Percentiles rank a stretch among this genome's conserved stretches.
Evolutionary conservation across 1,140 invertebrate species (phyloP).

Genomic region (Hypothenemus hampei): DNA sequence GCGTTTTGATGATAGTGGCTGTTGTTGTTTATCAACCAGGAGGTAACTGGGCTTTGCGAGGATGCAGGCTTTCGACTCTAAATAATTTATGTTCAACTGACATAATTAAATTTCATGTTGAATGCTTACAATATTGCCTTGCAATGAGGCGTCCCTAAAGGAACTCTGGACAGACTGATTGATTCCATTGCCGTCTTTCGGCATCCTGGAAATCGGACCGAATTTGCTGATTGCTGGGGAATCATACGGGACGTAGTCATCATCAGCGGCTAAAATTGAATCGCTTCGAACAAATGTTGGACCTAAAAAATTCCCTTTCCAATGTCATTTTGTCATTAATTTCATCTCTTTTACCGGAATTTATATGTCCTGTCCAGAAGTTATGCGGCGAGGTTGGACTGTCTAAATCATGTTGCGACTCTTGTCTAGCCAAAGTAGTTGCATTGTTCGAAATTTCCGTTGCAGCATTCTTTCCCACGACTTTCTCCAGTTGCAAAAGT

Average conservation of each 20-base stretch:
- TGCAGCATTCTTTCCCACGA: conserved; percentile 53
- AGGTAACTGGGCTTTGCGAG: conserved; percentile 51
- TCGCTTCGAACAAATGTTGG: conserved; percentile 59
- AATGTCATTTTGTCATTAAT: background rate
- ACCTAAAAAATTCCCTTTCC: conserved; percentile 24
- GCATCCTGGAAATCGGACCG: conserved; percentile 72
- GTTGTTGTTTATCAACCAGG: conserved; percentile 50
- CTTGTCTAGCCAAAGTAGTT: conserved; percentile 41
- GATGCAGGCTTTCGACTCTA: conserved; percentile 49
- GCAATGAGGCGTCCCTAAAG: conserved; percentile 39
- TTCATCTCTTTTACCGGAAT: conserved; percentile 28
- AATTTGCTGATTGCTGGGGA: conserved; percentile 67
- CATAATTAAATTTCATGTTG: background rate
- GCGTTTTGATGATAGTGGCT: conserved; percentile 27
- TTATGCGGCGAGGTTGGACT: conserved; percentile 43
- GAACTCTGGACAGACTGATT: conserved; percentile 30
- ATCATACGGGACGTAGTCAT: conserved; percentile 72
- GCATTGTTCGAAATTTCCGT: conserved; percentile 45
- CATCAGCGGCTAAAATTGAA: conserved; percentile 63
- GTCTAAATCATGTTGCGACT: conserved; percentile 48
- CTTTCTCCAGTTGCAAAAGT: conserved; percentile 61
- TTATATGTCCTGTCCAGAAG: conserved; percentile 43
- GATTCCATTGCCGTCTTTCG: conserved; percentile 45
- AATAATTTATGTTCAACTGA: conserved; percentile 16
- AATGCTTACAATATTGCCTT: conserved; percentile 17